A percentile compares a stretch with the other conserved stretches of the same genome.
Evolutionary conservation across 2,113 vertebrate genomes (phyloP).

Genomic region (Excalfactoria chinensis): DNA sequence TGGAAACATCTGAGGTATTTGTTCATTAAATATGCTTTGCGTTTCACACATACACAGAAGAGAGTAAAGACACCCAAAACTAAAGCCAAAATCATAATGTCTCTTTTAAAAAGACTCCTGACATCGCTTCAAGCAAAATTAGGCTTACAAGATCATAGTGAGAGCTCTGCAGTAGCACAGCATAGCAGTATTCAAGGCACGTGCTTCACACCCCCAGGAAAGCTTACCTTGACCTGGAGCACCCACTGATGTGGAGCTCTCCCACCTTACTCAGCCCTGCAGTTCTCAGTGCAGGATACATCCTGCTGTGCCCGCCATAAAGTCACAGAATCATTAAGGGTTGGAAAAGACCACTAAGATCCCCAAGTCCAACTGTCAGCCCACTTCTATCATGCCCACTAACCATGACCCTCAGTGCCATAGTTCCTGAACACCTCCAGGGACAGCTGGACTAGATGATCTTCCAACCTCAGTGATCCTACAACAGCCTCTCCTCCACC

Average conservation of each 20-base stretch:
- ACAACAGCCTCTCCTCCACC: too few species aligned
- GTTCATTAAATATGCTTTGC: conserved; percentile 54
- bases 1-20: conserved; percentile 62
- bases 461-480: too few species aligned
- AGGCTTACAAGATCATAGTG: not conserved
- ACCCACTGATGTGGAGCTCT: not conserved
- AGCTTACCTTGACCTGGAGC: not conserved
- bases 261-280: not conserved
- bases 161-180: not conserved
- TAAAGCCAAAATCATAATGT: conserved; percentile 19
- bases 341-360: too few species aligned
- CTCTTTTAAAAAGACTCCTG: not conserved
- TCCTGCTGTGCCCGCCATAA: not conserved
- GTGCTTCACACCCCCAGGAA: not conserved
- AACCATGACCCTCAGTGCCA: too few species aligned
- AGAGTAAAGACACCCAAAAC: not conserved
- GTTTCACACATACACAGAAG: conserved; percentile 21
- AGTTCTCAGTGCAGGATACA: not conserved
- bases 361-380: too few species aligned
- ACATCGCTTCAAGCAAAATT: not conserved
- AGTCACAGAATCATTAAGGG: too few species aligned
- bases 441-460: too few species aligned
- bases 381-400: too few species aligned
- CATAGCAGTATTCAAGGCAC: not conserved
- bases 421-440: too few species aligned